Base-by-base conservation (phyloP, 2,113 vertebrate genomes). In the Lagopus muta region DNA sequence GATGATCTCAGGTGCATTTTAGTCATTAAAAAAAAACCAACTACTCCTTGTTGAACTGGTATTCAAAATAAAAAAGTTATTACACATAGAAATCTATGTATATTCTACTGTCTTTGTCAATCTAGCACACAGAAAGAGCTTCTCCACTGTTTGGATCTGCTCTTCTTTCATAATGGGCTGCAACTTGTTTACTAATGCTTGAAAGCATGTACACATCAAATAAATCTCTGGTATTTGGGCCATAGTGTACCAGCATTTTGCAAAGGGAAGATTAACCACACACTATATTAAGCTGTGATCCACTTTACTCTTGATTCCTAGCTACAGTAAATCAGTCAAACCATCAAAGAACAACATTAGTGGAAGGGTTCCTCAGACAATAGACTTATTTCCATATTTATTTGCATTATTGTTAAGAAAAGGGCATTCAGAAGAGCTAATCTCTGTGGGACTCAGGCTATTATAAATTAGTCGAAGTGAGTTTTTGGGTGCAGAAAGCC, bases 181-280 rank as follows among this genome's bases (percentile, higher is more conserved):
- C 71, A 95, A 89, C 66, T 88, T 95, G 90, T 95, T 97, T 97
- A 80, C 93, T 96, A 94, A 89, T 94, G 87, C 92, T 94, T 94
- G 91, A 96, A 97, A 96, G 94, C 93, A 90, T 96, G 93, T 95
- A 97, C 94, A 88, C 92, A 92, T 96, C 85, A 97, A 93, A 86
- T 93, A 95, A 96, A 84, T 93, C 88, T 94, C 78, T 94, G 93
- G 92, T 93, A 96, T 97, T 96, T 97, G 94, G 96, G 96, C 95
- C 91, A 82, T 95, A 96, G 95, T 91, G 89, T 94, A 93, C 93
- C 88, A 91, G 91, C 76, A 87, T 96, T 97, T 95, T 95, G 93
- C 91, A 97, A 93, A 97, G 30, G 66, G 50, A 95, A 93, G 83
- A 96, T 93, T 95, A 96, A 84, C 89, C 93, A 86, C 76, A 81